These are phyloP conservation scores for Hyles vespertilio DNA, from an alignment of 1,140 invertebrate species.

Conservation along the genomic window DNA sequence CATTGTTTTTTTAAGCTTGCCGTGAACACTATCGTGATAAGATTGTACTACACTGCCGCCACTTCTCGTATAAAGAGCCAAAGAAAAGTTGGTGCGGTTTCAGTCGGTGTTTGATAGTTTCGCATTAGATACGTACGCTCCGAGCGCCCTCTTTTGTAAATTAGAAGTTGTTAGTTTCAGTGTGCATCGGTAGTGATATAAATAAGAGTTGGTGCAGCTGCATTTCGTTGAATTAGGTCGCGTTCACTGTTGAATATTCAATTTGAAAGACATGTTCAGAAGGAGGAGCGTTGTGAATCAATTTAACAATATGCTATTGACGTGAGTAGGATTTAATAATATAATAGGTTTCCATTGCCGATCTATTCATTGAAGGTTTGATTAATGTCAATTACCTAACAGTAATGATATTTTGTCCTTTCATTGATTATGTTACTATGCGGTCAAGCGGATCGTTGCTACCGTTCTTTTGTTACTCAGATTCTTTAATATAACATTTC, in stretches of 20 bases:
- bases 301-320: conserved; percentile 36
- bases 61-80: conserved; percentile 40
- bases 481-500: too few species aligned
- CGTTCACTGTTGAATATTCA: conserved; percentile 7
- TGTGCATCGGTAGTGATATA: conserved; percentile 13
- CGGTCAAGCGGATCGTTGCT: too few species aligned
- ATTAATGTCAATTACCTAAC: too few species aligned
- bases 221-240: conserved; percentile 8
- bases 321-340: conserved; percentile 38
- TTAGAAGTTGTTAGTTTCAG: background rate
- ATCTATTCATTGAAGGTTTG: too few species aligned
- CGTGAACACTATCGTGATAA: conserved; percentile 50
- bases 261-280: conserved; percentile 37
- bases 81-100: conserved; percentile 25
- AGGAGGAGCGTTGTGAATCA: conserved; percentile 53
- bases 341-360: too few species aligned
- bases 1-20: conserved; percentile 34
- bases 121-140: conserved; percentile 4
- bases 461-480: too few species aligned
- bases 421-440: too few species aligned
- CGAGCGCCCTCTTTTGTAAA: conserved; percentile 14
- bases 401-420: too few species aligned
- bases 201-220: conserved; percentile 16
- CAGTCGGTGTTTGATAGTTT: conserved; percentile 27
- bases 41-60: conserved; percentile 27